These are phyloP conservation scores for Bombus pascuorum DNA, from an alignment of 1,140 invertebrate genomes.

Conservation along the genomic window DNA sequence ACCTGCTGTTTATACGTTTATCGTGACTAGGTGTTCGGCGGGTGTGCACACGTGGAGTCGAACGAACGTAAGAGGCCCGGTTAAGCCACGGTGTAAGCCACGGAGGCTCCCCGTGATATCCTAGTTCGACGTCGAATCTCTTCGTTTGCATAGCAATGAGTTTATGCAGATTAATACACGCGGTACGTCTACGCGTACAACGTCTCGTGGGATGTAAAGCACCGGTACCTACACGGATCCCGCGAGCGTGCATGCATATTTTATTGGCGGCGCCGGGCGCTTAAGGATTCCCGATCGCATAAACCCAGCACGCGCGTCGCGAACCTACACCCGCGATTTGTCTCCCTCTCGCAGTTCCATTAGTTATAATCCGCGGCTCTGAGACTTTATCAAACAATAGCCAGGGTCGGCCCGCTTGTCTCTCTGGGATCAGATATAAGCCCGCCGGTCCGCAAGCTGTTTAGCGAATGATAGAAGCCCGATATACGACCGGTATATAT, in stretches of 20 bases:
- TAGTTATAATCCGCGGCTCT: conserved; percentile 46
- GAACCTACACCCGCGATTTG: conserved; percentile 13
- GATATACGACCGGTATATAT: not conserved
- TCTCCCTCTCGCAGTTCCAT: conserved; percentile 35
- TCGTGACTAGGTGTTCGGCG: not conserved
- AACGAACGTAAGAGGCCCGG: conserved; percentile 43
- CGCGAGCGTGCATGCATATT: conserved; percentile 58
- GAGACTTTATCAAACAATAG: conserved; percentile 51
- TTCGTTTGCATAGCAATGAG: conserved; percentile 82
- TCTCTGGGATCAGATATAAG: conserved; percentile 18
- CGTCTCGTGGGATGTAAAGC: conserved; percentile 61
- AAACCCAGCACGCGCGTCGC: conserved; percentile 32
- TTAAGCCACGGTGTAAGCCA: conserved; percentile 61
- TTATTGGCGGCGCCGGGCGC: conserved; percentile 51
- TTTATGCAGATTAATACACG: conserved; percentile 82
- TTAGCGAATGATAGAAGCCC: conserved; percentile 31
- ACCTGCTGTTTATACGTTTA: conserved; percentile 43
- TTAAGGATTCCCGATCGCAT: conserved; percentile 55
- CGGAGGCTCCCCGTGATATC: conserved; percentile 64
- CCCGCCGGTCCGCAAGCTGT: conserved; percentile 17
- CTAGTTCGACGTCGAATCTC: conserved; percentile 77
- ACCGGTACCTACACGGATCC: conserved; percentile 40
- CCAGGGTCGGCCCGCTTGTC: not conserved
- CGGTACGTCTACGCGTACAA: conserved; percentile 69
- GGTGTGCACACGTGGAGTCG: conserved; percentile 3